Evolutionary conservation across 2,797 vertebrate genomes (phyloP).

Genomic region (Manis javanica): DNA sequence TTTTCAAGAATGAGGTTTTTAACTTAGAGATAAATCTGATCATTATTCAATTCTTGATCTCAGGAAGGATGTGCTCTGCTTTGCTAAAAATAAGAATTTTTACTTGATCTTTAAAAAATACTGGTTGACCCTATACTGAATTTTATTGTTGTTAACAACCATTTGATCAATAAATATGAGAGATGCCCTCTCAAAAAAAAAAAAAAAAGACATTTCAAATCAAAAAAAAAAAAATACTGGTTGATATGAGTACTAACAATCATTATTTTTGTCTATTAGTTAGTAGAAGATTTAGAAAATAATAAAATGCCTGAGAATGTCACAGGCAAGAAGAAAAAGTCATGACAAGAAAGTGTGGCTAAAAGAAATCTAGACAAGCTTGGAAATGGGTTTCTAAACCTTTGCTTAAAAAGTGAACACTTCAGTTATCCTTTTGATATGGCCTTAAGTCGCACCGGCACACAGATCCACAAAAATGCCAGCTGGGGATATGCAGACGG

Average conservation of each 20-base stretch:
- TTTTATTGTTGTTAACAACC: too few relatives aligned
- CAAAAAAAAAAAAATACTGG: background rate
- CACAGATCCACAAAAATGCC: rapidly evolving
- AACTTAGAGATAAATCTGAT: background rate
- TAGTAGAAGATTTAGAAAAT: background rate
- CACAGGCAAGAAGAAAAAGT: background rate
- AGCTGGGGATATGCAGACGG: rapidly evolving
- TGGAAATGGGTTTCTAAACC: background rate
- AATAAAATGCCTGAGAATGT: background rate
- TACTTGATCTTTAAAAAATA: background rate
- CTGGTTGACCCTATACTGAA: too few relatives aligned
- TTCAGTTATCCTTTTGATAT: background rate
- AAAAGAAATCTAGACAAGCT: background rate
- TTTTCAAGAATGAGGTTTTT: background rate
- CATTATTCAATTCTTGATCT: slow-evolving; percentile 33
- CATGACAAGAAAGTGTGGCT: background rate
- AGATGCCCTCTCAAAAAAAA: too few relatives aligned
- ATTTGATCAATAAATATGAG: too few relatives aligned
- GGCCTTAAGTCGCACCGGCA: background rate
- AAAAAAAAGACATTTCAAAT: too few relatives aligned
- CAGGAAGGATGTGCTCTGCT: slow-evolving; percentile 30
- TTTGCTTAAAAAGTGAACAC: background rate
- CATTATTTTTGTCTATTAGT: background rate
- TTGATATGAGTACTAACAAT: background rate
- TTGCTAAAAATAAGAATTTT: slow-evolving; percentile 33